phyloP scores from a whole-genome alignment of 2,797 vertebrate species.

The Gymnothorax reevesii region DNA sequence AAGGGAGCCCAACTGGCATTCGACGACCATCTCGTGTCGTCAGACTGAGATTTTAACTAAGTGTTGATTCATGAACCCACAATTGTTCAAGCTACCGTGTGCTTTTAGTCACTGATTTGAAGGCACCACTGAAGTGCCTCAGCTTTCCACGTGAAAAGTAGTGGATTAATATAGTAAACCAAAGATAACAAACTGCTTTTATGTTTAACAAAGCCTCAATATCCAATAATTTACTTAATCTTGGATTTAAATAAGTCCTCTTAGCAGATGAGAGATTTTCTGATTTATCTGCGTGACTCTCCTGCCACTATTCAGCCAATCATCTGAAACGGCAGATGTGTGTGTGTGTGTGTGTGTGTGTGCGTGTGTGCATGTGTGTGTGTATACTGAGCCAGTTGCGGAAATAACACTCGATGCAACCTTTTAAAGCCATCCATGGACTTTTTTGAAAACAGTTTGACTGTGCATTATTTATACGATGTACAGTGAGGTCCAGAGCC shows the following conservation, averaged over 20 bases:
- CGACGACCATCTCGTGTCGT: background rate
- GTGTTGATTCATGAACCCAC: background rate
- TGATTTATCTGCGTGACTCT: background rate
- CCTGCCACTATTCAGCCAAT: background rate
- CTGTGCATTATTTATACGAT: too few relatives aligned
- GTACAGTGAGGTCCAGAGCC: too few relatives aligned
- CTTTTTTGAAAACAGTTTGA: too few relatives aligned
- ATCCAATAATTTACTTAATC: background rate
- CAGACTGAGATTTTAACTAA: background rate
- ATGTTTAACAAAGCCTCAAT: background rate
- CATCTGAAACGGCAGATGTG: background rate
- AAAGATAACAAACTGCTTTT: background rate
- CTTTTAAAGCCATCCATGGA: too few relatives aligned
- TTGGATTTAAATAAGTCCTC: background rate
- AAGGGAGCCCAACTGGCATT: background rate
- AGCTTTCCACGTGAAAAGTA: background rate
- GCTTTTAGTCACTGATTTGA: background rate
- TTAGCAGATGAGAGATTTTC: background rate
- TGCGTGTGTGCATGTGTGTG: background rate
- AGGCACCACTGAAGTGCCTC: background rate
- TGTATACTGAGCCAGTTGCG: too few relatives aligned
- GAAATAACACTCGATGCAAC: too few relatives aligned
- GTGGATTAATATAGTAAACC: background rate
- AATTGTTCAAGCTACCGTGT: background rate
- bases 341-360: too few relatives aligned